Percentiles rank a stretch among this genome's conserved stretches.
Evolutionary conservation across 2,888 invertebrate genomes (phyloP).

Genomic region (Parasteatoda lunata): DNA sequence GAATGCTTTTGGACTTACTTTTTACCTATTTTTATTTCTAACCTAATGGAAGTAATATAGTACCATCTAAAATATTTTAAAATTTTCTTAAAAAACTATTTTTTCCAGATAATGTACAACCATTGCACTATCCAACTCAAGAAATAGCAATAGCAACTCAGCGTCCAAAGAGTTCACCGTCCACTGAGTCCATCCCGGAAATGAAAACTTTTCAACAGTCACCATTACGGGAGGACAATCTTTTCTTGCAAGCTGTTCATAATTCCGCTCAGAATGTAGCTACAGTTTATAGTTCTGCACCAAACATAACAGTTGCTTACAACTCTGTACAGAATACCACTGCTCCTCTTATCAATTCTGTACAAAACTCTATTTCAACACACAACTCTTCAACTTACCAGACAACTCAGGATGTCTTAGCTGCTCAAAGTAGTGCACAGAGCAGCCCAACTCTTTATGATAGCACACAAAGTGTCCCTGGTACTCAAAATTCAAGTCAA

Average conservation of each 20-base stretch:
- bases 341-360: not conserved
- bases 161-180: constrained; percentile 69
- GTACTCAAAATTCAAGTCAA: too few relatives aligned
- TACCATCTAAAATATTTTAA: too few relatives aligned
- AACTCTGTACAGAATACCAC: constrained; percentile 36
- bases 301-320: too few relatives aligned
- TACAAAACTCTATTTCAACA: not conserved
- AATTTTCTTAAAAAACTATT: not conserved
- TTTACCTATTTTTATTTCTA: too few relatives aligned
- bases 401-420: too few relatives aligned
- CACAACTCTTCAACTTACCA: too few relatives aligned
- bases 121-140: constrained; percentile 67
- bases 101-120: constrained; percentile 45
- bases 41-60: too few relatives aligned
- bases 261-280: constrained; percentile 27
- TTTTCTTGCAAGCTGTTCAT: constrained; percentile 56
- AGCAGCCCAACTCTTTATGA: too few relatives aligned
- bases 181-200: constrained; percentile 70
- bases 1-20: too few relatives aligned
- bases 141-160: constrained; percentile 70
- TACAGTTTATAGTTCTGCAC: not conserved
- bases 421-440: too few relatives aligned
- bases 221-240: constrained; percentile 55
- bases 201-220: constrained; percentile 71
- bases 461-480: too few relatives aligned